phyloP scores from a whole-genome alignment of 1,140 invertebrate species.

The Rhagoletis zephyria region DNA sequence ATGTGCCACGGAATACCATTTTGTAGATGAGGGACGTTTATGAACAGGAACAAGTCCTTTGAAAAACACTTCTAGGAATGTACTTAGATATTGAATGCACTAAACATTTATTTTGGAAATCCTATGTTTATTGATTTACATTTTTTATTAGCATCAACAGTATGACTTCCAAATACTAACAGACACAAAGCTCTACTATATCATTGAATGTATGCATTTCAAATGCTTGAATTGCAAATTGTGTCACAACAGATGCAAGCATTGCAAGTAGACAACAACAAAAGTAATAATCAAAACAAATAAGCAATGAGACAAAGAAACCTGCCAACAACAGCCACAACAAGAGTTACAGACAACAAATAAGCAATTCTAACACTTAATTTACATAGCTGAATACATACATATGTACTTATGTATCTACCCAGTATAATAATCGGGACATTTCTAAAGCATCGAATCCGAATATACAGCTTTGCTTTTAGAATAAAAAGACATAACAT shows the following conservation, averaged over 20 bases:
- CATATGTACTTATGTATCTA: neutral
- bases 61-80: too few relatives aligned
- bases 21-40: too few relatives aligned
- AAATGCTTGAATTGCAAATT: conserved; percentile 7
- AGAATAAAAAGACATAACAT: too few relatives aligned
- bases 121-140: too few relatives aligned
- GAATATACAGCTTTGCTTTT: too few relatives aligned
- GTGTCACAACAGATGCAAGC: neutral
- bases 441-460: too few relatives aligned
- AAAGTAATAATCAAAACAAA: neutral
- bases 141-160: too few relatives aligned
- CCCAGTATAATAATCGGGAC: neutral
- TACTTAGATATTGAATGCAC: too few relatives aligned
- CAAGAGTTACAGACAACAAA: neutral
- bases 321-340: neutral
- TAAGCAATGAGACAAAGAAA: neutral
- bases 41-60: too few relatives aligned
- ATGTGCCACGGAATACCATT: too few relatives aligned
- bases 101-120: too few relatives aligned
- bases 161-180: too few relatives aligned
- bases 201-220: neutral
- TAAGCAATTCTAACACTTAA: neutral
- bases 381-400: neutral
- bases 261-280: neutral
- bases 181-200: neutral